These are phyloP conservation scores for Misgurnus mizolepis DNA, from an alignment of 2,113 vertebrate genomes.

Conservation along the genomic window DNA sequence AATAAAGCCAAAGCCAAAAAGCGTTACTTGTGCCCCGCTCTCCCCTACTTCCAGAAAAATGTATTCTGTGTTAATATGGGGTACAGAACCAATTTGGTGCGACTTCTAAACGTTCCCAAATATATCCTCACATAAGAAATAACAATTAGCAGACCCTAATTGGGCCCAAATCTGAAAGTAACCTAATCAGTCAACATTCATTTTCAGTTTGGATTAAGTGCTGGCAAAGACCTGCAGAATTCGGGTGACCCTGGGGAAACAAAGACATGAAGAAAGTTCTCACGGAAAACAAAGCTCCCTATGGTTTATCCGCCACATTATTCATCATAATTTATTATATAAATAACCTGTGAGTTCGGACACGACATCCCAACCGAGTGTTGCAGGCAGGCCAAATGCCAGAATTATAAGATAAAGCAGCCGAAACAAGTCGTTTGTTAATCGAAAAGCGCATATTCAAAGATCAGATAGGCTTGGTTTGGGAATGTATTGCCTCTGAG, in stretches of 20 bases:
- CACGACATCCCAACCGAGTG: background rate
- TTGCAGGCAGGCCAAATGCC: background rate
- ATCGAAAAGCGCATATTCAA: background rate
- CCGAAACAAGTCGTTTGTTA: background rate
- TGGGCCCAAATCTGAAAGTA: slow-evolving; percentile 27
- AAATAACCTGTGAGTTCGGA: background rate
- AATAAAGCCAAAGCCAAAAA: no score
- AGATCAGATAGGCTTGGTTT: background rate
- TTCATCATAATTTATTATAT: slow-evolving; percentile 20
- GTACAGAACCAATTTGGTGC: background rate
- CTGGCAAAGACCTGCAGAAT: slow-evolving; percentile 30
- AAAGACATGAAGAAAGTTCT: slow-evolving; percentile 39
- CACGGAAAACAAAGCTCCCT: slow-evolving; percentile 21
- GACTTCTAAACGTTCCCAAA: background rate
- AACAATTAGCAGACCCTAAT: slow-evolving; percentile 34
- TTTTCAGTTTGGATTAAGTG: slow-evolving; percentile 36
- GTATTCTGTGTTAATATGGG: no score
- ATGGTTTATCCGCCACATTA: slow-evolving; percentile 27
- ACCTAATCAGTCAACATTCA: slow-evolving; percentile 45
- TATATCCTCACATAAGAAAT: slow-evolving; percentile 15
- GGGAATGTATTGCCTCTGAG: background rate
- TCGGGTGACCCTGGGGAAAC: slow-evolving; percentile 37
- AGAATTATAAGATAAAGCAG: background rate
- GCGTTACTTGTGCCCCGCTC: no score
- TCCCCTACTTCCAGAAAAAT: no score